Conservation (phyloP, 2,888 invertebrate species). For the Cheilosia variabilis region DNA sequence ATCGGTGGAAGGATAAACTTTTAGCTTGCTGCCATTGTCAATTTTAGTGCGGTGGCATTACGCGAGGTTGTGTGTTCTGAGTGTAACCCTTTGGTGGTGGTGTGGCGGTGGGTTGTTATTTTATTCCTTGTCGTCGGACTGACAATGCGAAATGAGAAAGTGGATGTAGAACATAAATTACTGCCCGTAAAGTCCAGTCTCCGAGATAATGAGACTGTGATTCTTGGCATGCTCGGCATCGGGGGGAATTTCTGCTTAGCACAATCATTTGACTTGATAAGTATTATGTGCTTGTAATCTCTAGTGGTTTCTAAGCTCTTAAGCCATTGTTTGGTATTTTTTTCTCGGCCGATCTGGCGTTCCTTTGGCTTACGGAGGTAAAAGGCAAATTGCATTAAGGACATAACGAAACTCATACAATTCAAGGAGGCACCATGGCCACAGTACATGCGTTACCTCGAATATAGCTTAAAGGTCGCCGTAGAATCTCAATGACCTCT, state of each 20-base stretch:
- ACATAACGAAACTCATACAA: too few relatives aligned
- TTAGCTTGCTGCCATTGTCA: slow-evolving; percentile 71
- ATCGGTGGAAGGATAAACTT: slow-evolving; percentile 67
- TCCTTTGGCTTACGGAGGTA: too few relatives aligned
- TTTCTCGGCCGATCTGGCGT: too few relatives aligned
- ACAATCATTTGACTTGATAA: neutral
- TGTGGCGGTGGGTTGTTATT: slow-evolving; percentile 39
- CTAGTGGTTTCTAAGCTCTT: neutral
- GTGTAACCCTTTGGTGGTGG: slow-evolving; percentile 56
- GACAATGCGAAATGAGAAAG: slow-evolving; percentile 39
- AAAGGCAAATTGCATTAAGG: too few relatives aligned
- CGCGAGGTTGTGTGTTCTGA: slow-evolving; percentile 58
- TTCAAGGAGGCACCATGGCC: too few relatives aligned
- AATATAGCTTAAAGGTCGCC: too few relatives aligned
- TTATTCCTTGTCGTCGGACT: slow-evolving; percentile 48
- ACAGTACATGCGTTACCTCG: too few relatives aligned
- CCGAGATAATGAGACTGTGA: slow-evolving; percentile 37
- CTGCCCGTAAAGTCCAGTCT: slow-evolving; percentile 43
- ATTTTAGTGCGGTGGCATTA: slow-evolving; percentile 64
- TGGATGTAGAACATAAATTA: slow-evolving; percentile 54
- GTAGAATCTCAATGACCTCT: too few relatives aligned
- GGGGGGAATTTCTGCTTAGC: neutral
- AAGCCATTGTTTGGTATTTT: neutral
- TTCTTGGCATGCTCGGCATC: slow-evolving; percentile 21
- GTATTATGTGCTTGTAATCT: neutral